Conservation (phyloP, 2,797 vertebrate species). For the Emys orbicularis region DNA sequence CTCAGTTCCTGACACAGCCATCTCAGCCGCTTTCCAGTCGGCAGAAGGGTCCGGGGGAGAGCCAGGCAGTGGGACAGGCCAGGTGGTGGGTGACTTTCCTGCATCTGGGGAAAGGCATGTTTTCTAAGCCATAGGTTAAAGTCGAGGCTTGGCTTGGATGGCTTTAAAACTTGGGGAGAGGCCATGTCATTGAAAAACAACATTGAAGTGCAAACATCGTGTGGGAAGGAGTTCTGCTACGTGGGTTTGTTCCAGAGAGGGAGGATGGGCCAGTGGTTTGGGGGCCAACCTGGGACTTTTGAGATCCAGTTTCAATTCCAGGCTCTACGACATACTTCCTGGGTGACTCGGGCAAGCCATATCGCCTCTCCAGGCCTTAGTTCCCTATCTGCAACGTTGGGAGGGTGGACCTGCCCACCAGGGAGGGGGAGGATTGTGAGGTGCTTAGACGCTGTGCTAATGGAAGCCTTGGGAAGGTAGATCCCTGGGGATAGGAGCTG, state of each 20-base stretch:
- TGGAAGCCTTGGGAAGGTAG: background rate
- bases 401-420: too few species aligned
- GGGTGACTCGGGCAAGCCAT: background rate
- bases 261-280: background rate
- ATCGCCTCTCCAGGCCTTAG: background rate
- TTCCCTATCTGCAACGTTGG: background rate
- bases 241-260: background rate
- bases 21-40: background rate
- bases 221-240: background rate
- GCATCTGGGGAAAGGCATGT: background rate
- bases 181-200: background rate
- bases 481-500: background rate
- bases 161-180: background rate
- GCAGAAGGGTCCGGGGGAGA: background rate
- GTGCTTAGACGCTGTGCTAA: background rate
- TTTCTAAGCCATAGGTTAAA: conserved; percentile 16
- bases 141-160: background rate
- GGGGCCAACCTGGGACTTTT: background rate
- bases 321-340: background rate
- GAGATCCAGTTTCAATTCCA: background rate
- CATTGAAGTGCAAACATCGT: background rate
- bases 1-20: background rate
- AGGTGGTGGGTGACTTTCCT: background rate
- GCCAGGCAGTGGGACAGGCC: background rate
- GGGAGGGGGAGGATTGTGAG: background rate